Percentiles rank a stretch among this genome's conserved stretches.
Conservation (phyloP, 1,140 invertebrate species). For the Dreissena polymorpha region DNA sequence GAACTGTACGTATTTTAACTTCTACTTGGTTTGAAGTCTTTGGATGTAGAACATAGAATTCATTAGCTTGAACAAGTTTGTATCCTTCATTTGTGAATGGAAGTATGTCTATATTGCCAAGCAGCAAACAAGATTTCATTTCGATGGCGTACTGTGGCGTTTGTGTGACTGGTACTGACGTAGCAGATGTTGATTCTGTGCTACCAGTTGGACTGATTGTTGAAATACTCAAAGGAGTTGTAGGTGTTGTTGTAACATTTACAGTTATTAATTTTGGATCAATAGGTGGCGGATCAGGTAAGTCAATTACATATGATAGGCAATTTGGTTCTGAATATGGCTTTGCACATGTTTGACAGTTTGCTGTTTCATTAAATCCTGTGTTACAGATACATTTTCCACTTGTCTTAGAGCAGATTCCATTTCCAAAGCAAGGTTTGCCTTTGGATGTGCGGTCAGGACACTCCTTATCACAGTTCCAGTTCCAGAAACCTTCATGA, state of each 20-base stretch:
- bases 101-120: neutral
- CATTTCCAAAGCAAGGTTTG: constrained; percentile 52
- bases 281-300: constrained; percentile 1
- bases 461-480: constrained; percentile 53
- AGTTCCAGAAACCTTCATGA: constrained; percentile 50
- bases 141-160: neutral
- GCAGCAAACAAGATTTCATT: constrained; percentile 10
- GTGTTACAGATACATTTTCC: constrained; percentile 52
- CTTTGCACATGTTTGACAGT: constrained; percentile 56
- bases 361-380: constrained; percentile 10
- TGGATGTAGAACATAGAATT: constrained; percentile 22
- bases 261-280: too few species aligned
- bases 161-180: neutral
- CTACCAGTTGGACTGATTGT: neutral
- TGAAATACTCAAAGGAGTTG: too few species aligned
- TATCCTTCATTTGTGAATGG: neutral
- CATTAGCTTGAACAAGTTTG: neutral
- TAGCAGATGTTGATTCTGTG: neutral
- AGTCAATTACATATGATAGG: neutral
- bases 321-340: constrained; percentile 52
- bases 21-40: neutral
- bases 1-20: constrained; percentile 10
- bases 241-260: too few species aligned
- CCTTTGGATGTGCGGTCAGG: constrained; percentile 27
- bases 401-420: constrained; percentile 34